Evolutionary conservation across 2,113 vertebrate species (phyloP), one percentile per base, ranked within the genome.

Genomic region (Lasiurus cinereus): DNA sequence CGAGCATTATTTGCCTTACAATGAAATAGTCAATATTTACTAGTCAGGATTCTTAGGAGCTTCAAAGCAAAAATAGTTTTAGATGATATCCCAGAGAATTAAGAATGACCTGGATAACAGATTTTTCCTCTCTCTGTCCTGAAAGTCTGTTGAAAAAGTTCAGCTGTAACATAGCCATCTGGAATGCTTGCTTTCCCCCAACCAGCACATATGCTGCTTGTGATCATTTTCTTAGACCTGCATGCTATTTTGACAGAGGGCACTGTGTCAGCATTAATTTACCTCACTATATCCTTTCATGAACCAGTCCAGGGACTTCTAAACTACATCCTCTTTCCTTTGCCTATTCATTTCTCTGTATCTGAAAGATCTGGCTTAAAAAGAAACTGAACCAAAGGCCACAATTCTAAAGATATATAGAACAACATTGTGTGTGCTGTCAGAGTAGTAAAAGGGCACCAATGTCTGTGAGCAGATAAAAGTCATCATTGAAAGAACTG

Each of bases 231-330:
- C 83, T 46, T 59, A 31, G 59, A 72, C 43, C 46, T 56, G 86
- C 64, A 94, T 76, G n/a, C 91, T 94, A 36, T 88, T 91, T 70
- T 86, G 86, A 93, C 93, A 93, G 87, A 95, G 87, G 90, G 64
- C 56, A 83, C 66, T n/a, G 15, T 88, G 87, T 96, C 92, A 95
- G 50, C 87, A 80, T 93, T 91, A 59, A 93, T 89, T 83, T 91
- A 83, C 74, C 54, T 96, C 94, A 91, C 29, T 54, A 2, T 88
- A 54, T 83, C 88, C 31, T 94, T 94, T 64, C 66, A 70, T 64
- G 56, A 93, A 80, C 64, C 79, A 89, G 50, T 67, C 56, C 86
- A 67, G 79, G 33, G 69, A 83, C 21, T 87, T 83, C 62, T 83
- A 89, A 94, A 52, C 22, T 6, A 80, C 46, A 43, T 67, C n/a